phyloP scores from a whole-genome alignment of 1,140 invertebrate species.

The Danaus plexippus region DNA sequence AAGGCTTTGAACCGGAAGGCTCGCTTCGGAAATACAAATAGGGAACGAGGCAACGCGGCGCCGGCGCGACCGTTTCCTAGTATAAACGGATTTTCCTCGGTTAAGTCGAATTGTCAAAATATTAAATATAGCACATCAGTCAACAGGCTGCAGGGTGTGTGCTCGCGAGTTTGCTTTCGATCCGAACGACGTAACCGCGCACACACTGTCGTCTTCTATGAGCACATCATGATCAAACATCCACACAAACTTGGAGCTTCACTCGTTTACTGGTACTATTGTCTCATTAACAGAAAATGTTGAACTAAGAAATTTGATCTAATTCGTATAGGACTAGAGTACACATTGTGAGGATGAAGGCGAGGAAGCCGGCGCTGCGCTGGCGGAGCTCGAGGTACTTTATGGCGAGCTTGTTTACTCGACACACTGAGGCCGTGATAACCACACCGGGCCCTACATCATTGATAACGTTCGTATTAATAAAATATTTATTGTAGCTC shows the following conservation, averaged over 20 bases:
- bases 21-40: constrained; percentile 46
- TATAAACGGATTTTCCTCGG: background rate
- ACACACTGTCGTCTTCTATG: constrained; percentile 17
- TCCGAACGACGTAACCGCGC: constrained; percentile 10
- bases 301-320: constrained; percentile 11
- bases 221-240: constrained; percentile 23
- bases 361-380: constrained; percentile 12
- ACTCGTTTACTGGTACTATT: constrained; percentile 15
- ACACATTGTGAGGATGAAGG: background rate
- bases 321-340: constrained; percentile 8
- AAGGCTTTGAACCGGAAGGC: constrained; percentile 44
- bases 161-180: background rate
- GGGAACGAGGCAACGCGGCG: constrained; percentile 31
- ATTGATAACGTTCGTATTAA: constrained; percentile 41
- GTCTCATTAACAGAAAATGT: background rate
- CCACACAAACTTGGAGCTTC: constrained; percentile 18
- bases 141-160: too few species aligned
- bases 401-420: constrained; percentile 35
- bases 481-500: constrained; percentile 37
- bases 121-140: too few species aligned
- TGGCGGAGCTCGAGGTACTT: constrained; percentile 17
- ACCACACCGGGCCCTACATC: constrained; percentile 38
- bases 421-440: constrained; percentile 37
- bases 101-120: too few species aligned
- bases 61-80: constrained; percentile 30